A percentile compares a stretch with the other conserved stretches of the same genome.
These are phyloP conservation scores for Fragum sueziense DNA, from an alignment of 2,888 invertebrate genomes.

Conservation along the genomic window DNA sequence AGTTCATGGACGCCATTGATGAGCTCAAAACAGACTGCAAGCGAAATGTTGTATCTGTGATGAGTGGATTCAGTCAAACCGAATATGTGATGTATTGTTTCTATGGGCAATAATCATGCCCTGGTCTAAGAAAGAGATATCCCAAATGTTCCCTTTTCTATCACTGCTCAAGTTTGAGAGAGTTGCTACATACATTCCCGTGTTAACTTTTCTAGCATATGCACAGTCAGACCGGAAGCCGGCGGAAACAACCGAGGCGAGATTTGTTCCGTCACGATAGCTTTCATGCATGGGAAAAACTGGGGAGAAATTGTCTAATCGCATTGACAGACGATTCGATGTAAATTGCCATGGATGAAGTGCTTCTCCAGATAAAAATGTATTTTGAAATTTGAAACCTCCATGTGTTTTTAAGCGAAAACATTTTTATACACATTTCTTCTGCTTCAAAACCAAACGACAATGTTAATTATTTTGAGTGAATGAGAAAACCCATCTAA, in stretches of 20 bases:
- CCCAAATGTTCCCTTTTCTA: too few relatives aligned
- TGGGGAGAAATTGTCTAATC: slow-evolving; percentile 18
- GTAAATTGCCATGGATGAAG: slow-evolving; percentile 1
- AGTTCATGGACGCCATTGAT: too few relatives aligned
- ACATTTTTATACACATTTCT: slow-evolving; percentile 17
- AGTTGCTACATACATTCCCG: too few relatives aligned
- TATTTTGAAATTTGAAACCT: slow-evolving; percentile 14
- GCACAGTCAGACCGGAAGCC: slow-evolving; percentile 11
- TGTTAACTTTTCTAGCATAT: background rate
- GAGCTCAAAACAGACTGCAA: too few relatives aligned
- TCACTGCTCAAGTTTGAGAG: too few relatives aligned
- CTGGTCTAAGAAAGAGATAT: too few relatives aligned
- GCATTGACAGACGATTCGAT: slow-evolving; percentile 1
- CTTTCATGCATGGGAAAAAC: slow-evolving; percentile 15
- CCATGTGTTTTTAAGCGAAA: slow-evolving; percentile 9
- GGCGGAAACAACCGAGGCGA: background rate
- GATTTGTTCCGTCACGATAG: slow-evolving; percentile 40
- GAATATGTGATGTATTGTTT: too few relatives aligned
- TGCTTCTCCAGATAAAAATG: slow-evolving; percentile 8
- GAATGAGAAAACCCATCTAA: too few relatives aligned
- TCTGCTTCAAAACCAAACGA: slow-evolving; percentile 1
- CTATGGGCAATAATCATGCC: too few relatives aligned
- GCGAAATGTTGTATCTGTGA: too few relatives aligned
- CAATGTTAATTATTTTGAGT: background rate
- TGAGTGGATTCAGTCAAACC: too few relatives aligned